Evolutionary conservation across 2,113 vertebrate genomes (phyloP).

Genomic region (Isichthys henryi): DNA sequence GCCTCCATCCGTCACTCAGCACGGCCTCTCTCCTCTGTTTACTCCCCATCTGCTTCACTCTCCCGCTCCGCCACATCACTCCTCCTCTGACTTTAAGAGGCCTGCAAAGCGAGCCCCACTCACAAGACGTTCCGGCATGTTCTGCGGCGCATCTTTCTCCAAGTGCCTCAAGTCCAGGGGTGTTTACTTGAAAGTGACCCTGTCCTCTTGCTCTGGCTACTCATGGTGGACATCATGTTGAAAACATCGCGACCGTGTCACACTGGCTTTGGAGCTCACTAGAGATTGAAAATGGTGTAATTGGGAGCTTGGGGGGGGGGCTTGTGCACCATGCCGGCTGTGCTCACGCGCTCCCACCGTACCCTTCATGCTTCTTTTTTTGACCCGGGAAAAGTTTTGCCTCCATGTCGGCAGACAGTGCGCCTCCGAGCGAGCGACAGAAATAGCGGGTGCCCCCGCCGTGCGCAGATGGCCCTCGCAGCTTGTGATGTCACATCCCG

Average conservation of each 20-base stretch:
- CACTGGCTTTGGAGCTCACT: not conserved
- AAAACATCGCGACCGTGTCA: not conserved
- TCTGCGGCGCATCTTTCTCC: no score
- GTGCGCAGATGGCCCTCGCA: constrained; percentile 68
- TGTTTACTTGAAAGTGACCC: not conserved
- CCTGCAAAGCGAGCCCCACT: not conserved
- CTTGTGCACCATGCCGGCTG: not conserved
- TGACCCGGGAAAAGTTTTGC: constrained; percentile 63
- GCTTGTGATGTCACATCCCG: constrained; percentile 68
- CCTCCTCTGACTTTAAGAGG: constrained; percentile 13
- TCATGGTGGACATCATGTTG: not conserved
- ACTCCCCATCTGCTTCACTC: constrained; percentile 68
- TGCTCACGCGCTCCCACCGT: not conserved
- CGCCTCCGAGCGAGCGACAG: constrained; percentile 50
- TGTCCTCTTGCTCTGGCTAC: not conserved
- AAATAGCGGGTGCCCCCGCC: constrained; percentile 62
- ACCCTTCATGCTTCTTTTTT: constrained; percentile 36
- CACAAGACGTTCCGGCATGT: not conserved
- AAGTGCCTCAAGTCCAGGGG: not conserved
- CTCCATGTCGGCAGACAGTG: constrained; percentile 52
- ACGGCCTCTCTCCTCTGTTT: constrained; percentile 62
- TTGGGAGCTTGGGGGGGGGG: not conserved
- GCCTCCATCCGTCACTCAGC: constrained; percentile 65
- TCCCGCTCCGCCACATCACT: constrained; percentile 39
- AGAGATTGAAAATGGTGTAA: not conserved